Evolutionary conservation across 2,888 invertebrate species (phyloP), one percentile per base, ranked within the genome.

Genomic region (Hoplodrina ambigua): DNA sequence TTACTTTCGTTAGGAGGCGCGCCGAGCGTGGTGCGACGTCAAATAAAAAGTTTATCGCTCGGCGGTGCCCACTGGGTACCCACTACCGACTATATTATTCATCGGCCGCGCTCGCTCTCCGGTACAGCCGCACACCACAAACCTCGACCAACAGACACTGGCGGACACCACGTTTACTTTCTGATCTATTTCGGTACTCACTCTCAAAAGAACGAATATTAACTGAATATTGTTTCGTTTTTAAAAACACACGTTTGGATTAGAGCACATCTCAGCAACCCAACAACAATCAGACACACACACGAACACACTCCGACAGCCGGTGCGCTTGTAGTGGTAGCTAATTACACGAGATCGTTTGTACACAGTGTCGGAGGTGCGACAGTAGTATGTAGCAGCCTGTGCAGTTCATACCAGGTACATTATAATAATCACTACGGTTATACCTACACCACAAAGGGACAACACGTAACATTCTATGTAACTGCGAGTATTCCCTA

Each of bases 21-120:
- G 37, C 20, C 37, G 55, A 7, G 5, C 52, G 41, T n/a, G 19
- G 65, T 19, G 57, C 71, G 69, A 20, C 60, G 15, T 17, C 62
- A 25, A 78, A 72, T 72, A 73, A 50, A 78, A 72, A 72, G 44
- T 68, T 62, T 69, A 65, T 49, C 72, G 72, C 44, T 8, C 13
- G 44, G 15, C 10, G 25, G 25, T 30, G 19, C n/a, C 46, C 37
- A 20, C 30, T 7, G 4, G 33, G 20, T 13, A 15, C 19, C 41
- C 11, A 8, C 37, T n/a, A 15, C n/a, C 19, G 30, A 8, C 30
- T 69, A 25, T 69, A 46, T 58, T 62, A 65, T 64, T 63, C 63
- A 64, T 17, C 17, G 17, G 20, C 41, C 25, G 19, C 19, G 33
- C 54, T 53, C 60, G 56, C 75, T 37, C 37, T 37, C 30, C 41